phyloP scores from a whole-genome alignment of 2,113 vertebrate genomes.

The Scolopax mira region DNA sequence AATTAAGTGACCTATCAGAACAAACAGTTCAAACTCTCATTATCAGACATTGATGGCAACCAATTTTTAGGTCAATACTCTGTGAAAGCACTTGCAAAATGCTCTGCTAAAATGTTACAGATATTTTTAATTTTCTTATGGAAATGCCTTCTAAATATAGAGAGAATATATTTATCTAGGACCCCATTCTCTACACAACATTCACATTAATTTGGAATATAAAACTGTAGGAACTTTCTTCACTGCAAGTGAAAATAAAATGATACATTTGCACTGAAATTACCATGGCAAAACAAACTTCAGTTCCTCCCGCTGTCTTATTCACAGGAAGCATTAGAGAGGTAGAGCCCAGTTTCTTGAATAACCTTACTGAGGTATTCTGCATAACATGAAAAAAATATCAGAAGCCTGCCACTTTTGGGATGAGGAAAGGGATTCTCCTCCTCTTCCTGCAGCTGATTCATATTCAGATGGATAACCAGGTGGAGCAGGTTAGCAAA shows the following conservation, averaged over 20 bases:
- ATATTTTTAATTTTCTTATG: neutral
- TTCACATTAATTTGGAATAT: neutral
- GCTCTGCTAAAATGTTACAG: neutral
- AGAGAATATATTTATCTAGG: neutral
- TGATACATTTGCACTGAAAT: neutral
- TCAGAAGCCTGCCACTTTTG: neutral
- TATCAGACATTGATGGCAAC: neutral
- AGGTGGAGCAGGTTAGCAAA: neutral
- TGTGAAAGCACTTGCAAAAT: neutral
- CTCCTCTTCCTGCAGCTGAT: neutral
- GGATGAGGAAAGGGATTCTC: neutral
- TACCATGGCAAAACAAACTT: neutral
- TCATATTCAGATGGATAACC: neutral
- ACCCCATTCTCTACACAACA: neutral
- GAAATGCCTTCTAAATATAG: neutral
- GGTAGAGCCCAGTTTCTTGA: neutral
- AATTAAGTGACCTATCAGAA: neutral
- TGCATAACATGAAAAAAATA: neutral
- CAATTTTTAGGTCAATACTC: neutral
- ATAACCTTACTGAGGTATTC: neutral
- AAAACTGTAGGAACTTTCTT: neutral
- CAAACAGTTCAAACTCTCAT: conserved; percentile 5
- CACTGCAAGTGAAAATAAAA: too few relatives aligned
- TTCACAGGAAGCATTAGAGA: neutral
- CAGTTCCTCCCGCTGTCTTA: neutral